phyloP scores from a whole-genome alignment of 2,113 vertebrate species.

The Electrona antarctica region DNA sequence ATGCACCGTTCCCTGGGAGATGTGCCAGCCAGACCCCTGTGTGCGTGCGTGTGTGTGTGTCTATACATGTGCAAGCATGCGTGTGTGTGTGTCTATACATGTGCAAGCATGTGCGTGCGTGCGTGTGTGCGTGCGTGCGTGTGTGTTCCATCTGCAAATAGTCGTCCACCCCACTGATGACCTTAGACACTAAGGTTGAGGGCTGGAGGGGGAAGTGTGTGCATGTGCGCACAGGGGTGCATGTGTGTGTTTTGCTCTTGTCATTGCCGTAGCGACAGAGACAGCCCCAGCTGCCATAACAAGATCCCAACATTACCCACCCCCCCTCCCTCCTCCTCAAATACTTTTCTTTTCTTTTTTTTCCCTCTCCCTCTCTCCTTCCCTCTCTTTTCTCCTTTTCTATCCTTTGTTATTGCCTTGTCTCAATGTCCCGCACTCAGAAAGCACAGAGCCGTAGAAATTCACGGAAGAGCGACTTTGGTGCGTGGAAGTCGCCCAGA shows the following conservation, averaged over 20 bases:
- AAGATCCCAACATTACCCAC: conserved; percentile 36
- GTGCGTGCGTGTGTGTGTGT: conserved; percentile 39
- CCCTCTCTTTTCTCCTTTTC: neutral
- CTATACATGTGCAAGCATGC: conserved; percentile 15
- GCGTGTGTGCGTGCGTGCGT: conserved; percentile 24
- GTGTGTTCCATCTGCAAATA: conserved; percentile 41
- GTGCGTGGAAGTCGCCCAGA: too few relatives aligned
- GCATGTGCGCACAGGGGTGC: conserved; percentile 1
- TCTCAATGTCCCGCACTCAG: conserved; percentile 1
- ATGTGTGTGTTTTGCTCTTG: conserved; percentile 14
- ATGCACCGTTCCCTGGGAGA: conserved; percentile 81
- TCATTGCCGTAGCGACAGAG: conserved; percentile 53
- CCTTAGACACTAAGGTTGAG: conserved; percentile 61
- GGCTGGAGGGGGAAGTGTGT: conserved; percentile 29
- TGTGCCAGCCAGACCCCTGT: conserved; percentile 68
- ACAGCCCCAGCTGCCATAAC: conserved; percentile 66
- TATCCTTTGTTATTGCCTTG: conserved; percentile 33
- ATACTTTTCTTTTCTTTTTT: conserved; percentile 18
- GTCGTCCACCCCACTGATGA: conserved; percentile 60
- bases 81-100: conserved; percentile 37
- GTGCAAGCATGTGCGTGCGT: conserved; percentile 4
- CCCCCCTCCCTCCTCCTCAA: conserved; percentile 10
- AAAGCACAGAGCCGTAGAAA: conserved; percentile 7
- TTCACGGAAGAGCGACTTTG: too few relatives aligned
- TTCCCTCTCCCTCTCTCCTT: conserved; percentile 1